Evolutionary conservation across 2,113 vertebrate genomes (phyloP).

Genomic region (Numenius arquata): DNA sequence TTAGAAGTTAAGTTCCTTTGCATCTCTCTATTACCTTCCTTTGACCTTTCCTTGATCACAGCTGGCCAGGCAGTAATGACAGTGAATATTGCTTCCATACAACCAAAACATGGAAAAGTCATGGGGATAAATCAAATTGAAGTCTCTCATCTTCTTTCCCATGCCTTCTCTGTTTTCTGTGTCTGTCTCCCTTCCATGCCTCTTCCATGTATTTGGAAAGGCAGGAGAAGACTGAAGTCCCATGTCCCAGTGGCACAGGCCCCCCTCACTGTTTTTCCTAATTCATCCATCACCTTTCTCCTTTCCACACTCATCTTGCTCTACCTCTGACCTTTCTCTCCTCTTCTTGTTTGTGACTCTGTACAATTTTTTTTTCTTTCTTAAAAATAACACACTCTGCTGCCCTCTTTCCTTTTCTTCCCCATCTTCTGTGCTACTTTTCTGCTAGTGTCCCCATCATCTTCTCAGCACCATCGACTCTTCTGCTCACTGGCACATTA

Average conservation of each 20-base stretch:
- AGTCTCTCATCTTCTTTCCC: conserved; percentile 9
- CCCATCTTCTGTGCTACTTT: background rate
- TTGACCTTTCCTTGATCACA: conserved; percentile 15
- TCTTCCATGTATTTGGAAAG: background rate
- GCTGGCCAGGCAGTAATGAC: background rate
- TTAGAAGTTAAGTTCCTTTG: conserved; percentile 40
- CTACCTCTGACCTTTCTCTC: background rate
- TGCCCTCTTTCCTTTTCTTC: background rate
- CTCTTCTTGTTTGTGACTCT: background rate
- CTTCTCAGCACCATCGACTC: background rate
- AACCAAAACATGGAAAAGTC: conserved; percentile 24
- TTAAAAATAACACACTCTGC: background rate
- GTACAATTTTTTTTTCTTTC: background rate
- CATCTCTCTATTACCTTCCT: background rate
- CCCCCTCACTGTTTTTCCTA: background rate
- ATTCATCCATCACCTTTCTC: background rate
- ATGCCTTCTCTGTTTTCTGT: background rate
- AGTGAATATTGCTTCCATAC: conserved; percentile 31
- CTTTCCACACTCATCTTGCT: background rate
- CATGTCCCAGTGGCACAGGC: background rate
- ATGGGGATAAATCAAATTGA: conserved; percentile 36
- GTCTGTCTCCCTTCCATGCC: background rate
- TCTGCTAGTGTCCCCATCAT: background rate
- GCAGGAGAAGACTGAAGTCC: background rate
- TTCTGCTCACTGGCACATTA: background rate